Evolutionary conservation across 1,140 invertebrate species (phyloP).

Genomic region (Sycophila sp.): DNA sequence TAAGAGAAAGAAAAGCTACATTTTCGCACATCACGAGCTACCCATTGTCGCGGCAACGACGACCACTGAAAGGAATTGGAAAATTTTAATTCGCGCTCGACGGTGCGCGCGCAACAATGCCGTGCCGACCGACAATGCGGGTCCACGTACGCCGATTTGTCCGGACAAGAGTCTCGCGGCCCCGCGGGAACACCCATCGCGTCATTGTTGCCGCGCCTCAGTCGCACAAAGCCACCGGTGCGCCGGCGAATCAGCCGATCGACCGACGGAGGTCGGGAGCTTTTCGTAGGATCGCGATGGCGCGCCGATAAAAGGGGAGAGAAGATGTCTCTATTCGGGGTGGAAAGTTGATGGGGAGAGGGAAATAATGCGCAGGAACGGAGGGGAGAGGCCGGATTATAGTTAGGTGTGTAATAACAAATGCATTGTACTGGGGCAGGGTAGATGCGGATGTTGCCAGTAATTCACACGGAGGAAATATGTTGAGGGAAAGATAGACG

Average conservation of each 20-base stretch:
- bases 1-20: too few relatives aligned
- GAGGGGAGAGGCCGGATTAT: neutral
- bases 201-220: slow-evolving; percentile 8
- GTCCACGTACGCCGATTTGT: slow-evolving; percentile 1
- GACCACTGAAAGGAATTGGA: slow-evolving; percentile 16
- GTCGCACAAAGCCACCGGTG: too few relatives aligned
- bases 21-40: neutral
- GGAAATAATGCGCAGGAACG: neutral
- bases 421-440: neutral
- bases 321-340: neutral
- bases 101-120: neutral
- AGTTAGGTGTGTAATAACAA: neutral
- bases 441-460: neutral
- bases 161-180: neutral
- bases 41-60: neutral
- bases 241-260: slow-evolving; percentile 16
- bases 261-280: neutral
- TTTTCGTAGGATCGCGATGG: slow-evolving; percentile 9
- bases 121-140: slow-evolving; percentile 5
- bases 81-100: slow-evolving; percentile 25
- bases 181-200: slow-evolving; percentile 12
- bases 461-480: too few relatives aligned
- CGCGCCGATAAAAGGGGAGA: neutral
- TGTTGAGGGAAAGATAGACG: too few relatives aligned
- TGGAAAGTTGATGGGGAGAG: neutral